These are phyloP conservation scores for Leptinotarsa peninsularis DNA, from an alignment of 2,888 invertebrate species.

Conservation along the genomic window DNA sequence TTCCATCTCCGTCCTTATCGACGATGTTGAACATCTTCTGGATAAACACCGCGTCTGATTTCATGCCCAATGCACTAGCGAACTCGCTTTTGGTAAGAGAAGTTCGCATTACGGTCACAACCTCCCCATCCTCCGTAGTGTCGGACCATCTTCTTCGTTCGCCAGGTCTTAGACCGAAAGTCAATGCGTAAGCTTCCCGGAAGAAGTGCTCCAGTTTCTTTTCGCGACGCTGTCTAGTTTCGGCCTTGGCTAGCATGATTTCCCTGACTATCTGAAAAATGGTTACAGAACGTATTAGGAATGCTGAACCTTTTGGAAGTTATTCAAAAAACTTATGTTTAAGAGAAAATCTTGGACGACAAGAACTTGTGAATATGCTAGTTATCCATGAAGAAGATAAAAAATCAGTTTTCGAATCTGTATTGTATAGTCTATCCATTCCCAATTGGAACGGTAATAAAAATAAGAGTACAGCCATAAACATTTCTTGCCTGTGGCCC, in stretches of 20 bases:
- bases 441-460: no score
- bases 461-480: no score
- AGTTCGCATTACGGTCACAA: constrained; percentile 93
- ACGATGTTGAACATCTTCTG: constrained; percentile 98
- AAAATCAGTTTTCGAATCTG: no score
- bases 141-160: constrained; percentile 82
- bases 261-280: constrained; percentile 77
- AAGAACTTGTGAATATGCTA: no score
- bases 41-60: constrained; percentile 92
- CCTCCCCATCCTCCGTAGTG: constrained; percentile 79
- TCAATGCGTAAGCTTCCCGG: constrained; percentile 93
- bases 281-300: background rate
- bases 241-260: constrained; percentile 89
- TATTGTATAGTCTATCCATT: no score
- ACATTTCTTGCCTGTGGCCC: no score
- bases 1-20: constrained; percentile 92
- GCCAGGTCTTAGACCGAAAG: constrained; percentile 89
- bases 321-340: no score
- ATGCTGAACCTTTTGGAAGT: no score
- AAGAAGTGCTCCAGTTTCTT: constrained; percentile 95
- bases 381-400: no score
- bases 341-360: no score
- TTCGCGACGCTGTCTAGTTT: constrained; percentile 93
- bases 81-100: constrained; percentile 92
- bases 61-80: constrained; percentile 96